These are phyloP conservation scores for Phoxinus dragarum DNA, from an alignment of 2,797 vertebrate species.

Conservation along the genomic window DNA sequence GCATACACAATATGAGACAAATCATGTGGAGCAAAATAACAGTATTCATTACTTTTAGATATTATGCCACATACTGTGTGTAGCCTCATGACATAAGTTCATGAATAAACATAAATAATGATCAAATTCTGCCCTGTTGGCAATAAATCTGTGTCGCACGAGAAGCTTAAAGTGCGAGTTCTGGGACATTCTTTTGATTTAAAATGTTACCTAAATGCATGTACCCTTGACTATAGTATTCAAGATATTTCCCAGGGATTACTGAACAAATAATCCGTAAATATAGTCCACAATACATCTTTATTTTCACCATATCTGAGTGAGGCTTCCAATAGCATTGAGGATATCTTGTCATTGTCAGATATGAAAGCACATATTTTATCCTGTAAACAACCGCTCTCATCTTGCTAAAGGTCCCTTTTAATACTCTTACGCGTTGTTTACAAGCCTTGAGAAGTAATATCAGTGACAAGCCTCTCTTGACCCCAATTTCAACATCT, in stretches of 20 bases:
- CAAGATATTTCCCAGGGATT: not conserved
- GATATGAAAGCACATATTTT: slow-evolving; percentile 11
- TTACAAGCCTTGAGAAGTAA: slow-evolving; percentile 69
- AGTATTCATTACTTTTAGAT: not conserved
- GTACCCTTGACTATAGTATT: not conserved
- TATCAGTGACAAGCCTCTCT: slow-evolving; percentile 72
- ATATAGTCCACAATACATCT: slow-evolving; percentile 13
- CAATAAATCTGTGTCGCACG: not conserved
- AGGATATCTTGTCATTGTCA: slow-evolving; percentile 22
- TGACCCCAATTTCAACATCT: slow-evolving; percentile 76
- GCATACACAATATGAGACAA: not conserved
- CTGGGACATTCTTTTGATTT: slow-evolving; percentile 13
- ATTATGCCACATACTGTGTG: not conserved
- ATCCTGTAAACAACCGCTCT: slow-evolving; percentile 7
- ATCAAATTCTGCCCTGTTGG: not conserved
- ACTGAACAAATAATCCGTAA: not conserved
- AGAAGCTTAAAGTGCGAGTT: not conserved
- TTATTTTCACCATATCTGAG: not conserved
- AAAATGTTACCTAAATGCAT: slow-evolving; percentile 8
- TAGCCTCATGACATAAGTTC: not conserved
- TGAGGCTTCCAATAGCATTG: not conserved
- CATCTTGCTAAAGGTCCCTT: slow-evolving; percentile 23
- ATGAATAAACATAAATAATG: slow-evolving; percentile 7
- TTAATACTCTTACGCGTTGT: slow-evolving; percentile 49
- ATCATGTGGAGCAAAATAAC: not conserved